phyloP scores from a whole-genome alignment of 2,113 vertebrate species.

The Petromus typicus region DNA sequence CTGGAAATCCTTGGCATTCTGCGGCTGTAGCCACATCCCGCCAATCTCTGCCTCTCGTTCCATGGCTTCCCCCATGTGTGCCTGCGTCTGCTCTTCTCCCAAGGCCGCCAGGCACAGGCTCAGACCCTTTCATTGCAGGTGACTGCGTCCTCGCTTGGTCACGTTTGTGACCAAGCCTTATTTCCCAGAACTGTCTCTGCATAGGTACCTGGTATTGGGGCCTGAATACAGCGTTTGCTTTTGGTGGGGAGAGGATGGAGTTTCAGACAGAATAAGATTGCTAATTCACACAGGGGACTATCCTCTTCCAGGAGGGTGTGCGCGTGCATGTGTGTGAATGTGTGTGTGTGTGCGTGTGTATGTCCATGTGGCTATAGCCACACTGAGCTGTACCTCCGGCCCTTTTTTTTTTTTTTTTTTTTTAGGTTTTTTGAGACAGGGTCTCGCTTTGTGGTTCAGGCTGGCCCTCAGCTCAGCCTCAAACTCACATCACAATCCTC shows the following conservation, averaged over 20 bases:
- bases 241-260: background rate
- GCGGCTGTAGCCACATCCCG: background rate
- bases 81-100: rapidly evolving
- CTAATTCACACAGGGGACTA: background rate
- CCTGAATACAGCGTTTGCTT: background rate
- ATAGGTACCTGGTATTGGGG: background rate
- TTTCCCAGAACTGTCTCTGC: background rate
- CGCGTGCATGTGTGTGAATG: background rate
- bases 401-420: too few relatives aligned
- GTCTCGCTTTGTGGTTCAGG: too few relatives aligned
- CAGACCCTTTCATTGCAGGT: background rate
- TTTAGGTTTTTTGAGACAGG: too few relatives aligned
- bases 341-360: background rate
- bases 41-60: rapidly evolving
- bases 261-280: background rate
- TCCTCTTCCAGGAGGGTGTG: background rate
- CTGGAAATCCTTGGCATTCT: rapidly evolving
- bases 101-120: background rate
- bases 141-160: background rate
- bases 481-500: too few relatives aligned
- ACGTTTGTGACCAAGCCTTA: background rate
- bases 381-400: background rate
- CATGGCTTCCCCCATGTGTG: background rate
- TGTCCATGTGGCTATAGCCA: too few relatives aligned
- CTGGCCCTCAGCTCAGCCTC: too few relatives aligned